Evolutionary conservation across 1,140 invertebrate genomes (phyloP), one percentile per base, ranked within the genome.

Genomic region (Drosophila elegans): DNA sequence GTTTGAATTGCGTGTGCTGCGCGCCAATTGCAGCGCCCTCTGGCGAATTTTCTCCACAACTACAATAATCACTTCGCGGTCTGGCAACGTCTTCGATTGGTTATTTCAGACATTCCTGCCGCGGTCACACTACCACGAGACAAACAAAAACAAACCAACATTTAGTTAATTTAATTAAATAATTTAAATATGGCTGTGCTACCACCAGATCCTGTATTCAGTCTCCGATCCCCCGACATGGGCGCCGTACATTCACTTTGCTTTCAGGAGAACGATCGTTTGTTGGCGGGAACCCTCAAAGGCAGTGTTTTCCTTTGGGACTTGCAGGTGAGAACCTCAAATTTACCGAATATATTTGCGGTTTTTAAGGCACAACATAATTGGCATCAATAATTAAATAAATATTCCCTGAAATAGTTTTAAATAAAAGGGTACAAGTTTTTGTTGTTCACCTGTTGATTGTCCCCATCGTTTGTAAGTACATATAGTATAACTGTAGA

Each of bases 291-390:
- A 54, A 94, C 95, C 34, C 93, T 95, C 89, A 94, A 94, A 86
- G 95, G 95, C 67, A 94, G 93, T 84, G 94, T 96, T 77, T 95
- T 95, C 93, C 94, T 95, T 88, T 96, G 95, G 95, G 95, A 96
- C 92, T 93, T 96, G 90, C 94, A 95, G 93, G 95, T 96, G 12
- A 46, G 13, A 27, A 16, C n/a, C 7, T 32, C 29, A 32, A 32
- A 32, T 32, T 32, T 6, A 32, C 29, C 6, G 29, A 32, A 32
- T 32, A 6, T 32, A 32, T 32, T 32, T 2, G 29, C 29, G 29
- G 29, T 32, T 32, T 32, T 32, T 7, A 7, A 7, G 6, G 4
- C 29, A 4, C 29, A 32, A 32, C 5, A 32, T 32, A 6, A 1
- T 3, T 48, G 45, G 21, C 10, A 46, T 6, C n/a, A 48, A 6